These are phyloP conservation scores for Liposcelis brunnea DNA, from an alignment of 2,888 invertebrate genomes.

Conservation along the genomic window DNA sequence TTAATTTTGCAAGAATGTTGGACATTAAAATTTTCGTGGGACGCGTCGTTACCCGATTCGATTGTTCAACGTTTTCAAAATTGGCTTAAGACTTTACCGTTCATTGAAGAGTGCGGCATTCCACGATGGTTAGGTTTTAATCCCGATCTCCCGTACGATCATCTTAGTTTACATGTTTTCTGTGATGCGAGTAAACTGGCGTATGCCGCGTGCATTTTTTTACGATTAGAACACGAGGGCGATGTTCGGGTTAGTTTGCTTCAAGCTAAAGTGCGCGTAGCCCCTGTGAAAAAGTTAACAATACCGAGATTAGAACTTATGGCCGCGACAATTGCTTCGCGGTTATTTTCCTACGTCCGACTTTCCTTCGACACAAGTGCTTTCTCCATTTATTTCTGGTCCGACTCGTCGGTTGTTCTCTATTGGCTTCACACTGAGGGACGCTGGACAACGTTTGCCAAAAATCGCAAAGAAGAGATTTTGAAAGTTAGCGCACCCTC, in stretches of 20 bases:
- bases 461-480: slow-evolving; percentile 10
- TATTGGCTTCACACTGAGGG: slow-evolving; percentile 10
- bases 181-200: slow-evolving; percentile 12
- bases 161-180: too few relatives aligned
- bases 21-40: background rate
- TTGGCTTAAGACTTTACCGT: too few relatives aligned
- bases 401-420: slow-evolving; percentile 12
- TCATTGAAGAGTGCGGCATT: too few relatives aligned
- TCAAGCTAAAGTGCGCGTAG: slow-evolving; percentile 9
- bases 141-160: too few relatives aligned
- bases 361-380: background rate
- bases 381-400: slow-evolving; percentile 9
- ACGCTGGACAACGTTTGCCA: slow-evolving; percentile 12
- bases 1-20: background rate
- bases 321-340: slow-evolving; percentile 10
- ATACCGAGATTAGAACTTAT: slow-evolving; percentile 12
- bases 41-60: too few relatives aligned
- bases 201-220: slow-evolving; percentile 11
- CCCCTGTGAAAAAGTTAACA: slow-evolving; percentile 9
- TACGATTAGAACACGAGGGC: slow-evolving; percentile 8
- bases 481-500: too few relatives aligned
- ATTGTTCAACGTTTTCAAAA: too few relatives aligned
- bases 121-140: too few relatives aligned
- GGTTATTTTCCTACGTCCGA: slow-evolving; percentile 7
- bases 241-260: slow-evolving; percentile 7